Conservation (phyloP, 2,113 vertebrate genomes). For the Collichthys lucidus region DNA sequence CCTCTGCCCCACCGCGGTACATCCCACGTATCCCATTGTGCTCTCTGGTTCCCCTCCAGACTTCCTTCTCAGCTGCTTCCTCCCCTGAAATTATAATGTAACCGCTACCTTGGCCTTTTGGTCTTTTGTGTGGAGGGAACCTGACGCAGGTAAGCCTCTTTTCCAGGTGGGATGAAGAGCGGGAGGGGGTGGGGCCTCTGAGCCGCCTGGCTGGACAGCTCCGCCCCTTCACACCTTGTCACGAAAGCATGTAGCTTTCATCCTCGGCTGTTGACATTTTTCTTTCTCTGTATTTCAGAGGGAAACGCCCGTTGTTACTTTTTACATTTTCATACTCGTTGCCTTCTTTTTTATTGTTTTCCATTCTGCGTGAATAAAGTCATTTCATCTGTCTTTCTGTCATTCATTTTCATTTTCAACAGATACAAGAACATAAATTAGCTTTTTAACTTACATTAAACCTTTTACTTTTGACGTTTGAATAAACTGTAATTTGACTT, state of each 20-base stretch:
- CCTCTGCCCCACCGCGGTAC: constrained; percentile 21
- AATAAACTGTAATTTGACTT: too few species aligned
- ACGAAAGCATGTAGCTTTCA: constrained; percentile 26
- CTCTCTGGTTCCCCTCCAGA: constrained; percentile 67
- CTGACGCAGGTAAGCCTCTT: constrained; percentile 75
- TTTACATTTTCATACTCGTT: background rate
- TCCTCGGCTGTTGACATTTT: background rate
- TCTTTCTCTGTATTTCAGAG: background rate
- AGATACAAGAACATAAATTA: too few species aligned
- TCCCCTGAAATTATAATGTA: constrained; percentile 80
- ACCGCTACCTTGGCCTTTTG: constrained; percentile 78
- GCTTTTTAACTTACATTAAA: too few species aligned
- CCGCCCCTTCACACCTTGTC: constrained; percentile 59
- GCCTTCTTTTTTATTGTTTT: too few species aligned
- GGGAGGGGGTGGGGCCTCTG: constrained; percentile 24
- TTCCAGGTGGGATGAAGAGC: constrained; percentile 66
- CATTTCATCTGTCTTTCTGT: too few species aligned
- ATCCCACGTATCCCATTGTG: constrained; percentile 50
- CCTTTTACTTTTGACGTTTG: background rate
- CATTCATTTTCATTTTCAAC: too few species aligned
- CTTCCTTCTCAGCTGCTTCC: constrained; percentile 59
- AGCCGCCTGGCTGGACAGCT: constrained; percentile 27
- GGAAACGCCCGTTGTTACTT: background rate
- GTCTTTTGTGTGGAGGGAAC: constrained; percentile 81
- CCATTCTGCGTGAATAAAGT: too few species aligned